Evolutionary conservation across 2,888 invertebrate species (phyloP).

Genomic region (Nysson spinosus): DNA sequence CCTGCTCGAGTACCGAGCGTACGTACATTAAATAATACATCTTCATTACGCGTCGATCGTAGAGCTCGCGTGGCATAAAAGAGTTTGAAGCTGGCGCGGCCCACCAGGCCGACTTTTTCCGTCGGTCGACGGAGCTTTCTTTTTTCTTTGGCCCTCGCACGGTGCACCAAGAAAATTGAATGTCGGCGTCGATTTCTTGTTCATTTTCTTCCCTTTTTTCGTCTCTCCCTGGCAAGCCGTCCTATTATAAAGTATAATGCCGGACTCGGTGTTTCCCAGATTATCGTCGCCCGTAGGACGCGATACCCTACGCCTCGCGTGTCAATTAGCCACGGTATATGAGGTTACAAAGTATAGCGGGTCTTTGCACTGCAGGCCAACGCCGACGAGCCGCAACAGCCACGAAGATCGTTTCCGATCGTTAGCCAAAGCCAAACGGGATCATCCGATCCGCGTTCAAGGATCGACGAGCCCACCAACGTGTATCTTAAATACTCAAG

Average conservation of each 20-base stretch:
- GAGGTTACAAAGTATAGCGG: slow-evolving; percentile 66
- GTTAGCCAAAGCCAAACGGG: slow-evolving; percentile 45
- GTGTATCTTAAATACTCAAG: slow-evolving; percentile 8
- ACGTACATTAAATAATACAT: slow-evolving; percentile 58
- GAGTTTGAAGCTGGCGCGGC: slow-evolving; percentile 33
- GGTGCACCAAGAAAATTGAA: slow-evolving; percentile 54
- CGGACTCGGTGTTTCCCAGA: slow-evolving; percentile 66
- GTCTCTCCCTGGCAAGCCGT: slow-evolving; percentile 16
- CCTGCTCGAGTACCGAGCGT: slow-evolving; percentile 10
- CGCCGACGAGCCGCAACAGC: slow-evolving; percentile 44
- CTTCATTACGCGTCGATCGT: slow-evolving; percentile 60
- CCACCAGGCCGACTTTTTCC: slow-evolving; percentile 48
- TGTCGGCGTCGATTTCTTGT: slow-evolving; percentile 59
- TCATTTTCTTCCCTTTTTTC: slow-evolving; percentile 10
- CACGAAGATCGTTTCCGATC: slow-evolving; percentile 61
- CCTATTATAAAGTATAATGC: slow-evolving; percentile 73
- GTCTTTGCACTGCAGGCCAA: slow-evolving; percentile 54
- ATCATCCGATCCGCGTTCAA: slow-evolving; percentile 35
- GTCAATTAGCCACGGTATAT: slow-evolving; percentile 72
- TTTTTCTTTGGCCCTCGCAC: slow-evolving; percentile 3
- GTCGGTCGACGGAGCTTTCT: slow-evolving; percentile 20
- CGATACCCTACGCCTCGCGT: slow-evolving; percentile 70
- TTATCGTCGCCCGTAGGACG: slow-evolving; percentile 65
- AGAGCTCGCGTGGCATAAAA: slow-evolving; percentile 60
- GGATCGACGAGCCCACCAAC: slow-evolving; percentile 11